These are phyloP conservation scores for Embidobia sp. DNA, from an alignment of 2,888 invertebrate species.

Conservation along the genomic window DNA sequence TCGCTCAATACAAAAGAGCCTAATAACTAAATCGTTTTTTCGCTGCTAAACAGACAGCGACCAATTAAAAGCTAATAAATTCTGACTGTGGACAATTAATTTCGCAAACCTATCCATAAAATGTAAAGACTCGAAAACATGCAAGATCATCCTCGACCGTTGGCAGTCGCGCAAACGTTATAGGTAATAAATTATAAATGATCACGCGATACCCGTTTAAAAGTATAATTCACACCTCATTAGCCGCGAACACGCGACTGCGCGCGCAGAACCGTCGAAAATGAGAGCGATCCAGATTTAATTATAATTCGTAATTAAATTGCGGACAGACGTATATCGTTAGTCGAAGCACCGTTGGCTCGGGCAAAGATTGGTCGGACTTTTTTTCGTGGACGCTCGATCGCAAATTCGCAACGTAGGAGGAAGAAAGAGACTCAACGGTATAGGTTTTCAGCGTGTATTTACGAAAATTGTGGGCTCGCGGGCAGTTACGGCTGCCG, in stretches of 20 bases:
- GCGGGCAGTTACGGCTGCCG: conserved; percentile 75
- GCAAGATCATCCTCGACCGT: conserved; percentile 47
- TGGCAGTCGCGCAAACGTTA: conserved; percentile 16
- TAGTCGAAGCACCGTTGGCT: conserved; percentile 10
- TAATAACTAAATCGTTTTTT: background rate
- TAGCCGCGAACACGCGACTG: conserved; percentile 7
- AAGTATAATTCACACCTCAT: conserved; percentile 31
- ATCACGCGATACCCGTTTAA: conserved; percentile 45
- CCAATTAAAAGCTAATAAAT: background rate
- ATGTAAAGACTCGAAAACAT: conserved; percentile 40
- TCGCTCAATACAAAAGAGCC: too few species aligned
- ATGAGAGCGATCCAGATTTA: too few species aligned
- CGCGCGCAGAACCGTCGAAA: too few species aligned
- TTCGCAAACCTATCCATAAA: conserved; percentile 21
- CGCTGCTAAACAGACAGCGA: background rate
- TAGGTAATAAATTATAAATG: conserved; percentile 40
- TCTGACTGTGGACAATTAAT: conserved; percentile 12
- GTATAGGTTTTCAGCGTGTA: conserved; percentile 71
- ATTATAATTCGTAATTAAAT: conserved; percentile 8
- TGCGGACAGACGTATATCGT: too few species aligned
- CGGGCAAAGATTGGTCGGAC: conserved; percentile 13
- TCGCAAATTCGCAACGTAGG: too few species aligned
- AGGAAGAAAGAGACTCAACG: conserved; percentile 24
- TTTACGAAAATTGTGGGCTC: conserved; percentile 80
- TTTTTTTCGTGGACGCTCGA: too few species aligned